These are phyloP conservation scores for Drosophila guanche DNA, from an alignment of 1,140 invertebrate genomes.

Conservation along the genomic window DNA sequence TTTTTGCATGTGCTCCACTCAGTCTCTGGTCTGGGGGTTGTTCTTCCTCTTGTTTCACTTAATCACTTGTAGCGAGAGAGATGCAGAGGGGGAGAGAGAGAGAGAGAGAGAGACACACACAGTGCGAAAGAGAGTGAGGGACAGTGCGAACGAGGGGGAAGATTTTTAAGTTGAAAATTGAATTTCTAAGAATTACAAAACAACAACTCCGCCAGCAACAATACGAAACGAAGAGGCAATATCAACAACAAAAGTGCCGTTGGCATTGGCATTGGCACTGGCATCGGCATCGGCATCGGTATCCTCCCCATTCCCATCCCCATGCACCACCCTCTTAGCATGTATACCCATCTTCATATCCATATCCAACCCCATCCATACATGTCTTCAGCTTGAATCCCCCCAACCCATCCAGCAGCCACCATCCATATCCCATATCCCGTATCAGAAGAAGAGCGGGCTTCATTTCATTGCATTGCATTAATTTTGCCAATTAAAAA, in stretches of 20 bases:
- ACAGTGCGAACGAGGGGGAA: conserved; percentile 5
- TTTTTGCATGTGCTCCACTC: conserved; percentile 63
- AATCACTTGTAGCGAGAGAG: conserved; percentile 69
- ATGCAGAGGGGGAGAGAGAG: conserved; percentile 20
- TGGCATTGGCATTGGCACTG: conserved; percentile 36
- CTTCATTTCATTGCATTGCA: conserved; percentile 81
- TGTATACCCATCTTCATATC: not conserved
- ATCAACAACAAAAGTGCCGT: conserved; percentile 48
- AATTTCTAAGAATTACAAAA: conserved; percentile 78
- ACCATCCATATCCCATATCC: conserved; percentile 8
- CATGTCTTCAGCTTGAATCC: too few relatives aligned
- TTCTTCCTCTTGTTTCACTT: conserved; percentile 58
- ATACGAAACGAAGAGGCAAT: not conserved
- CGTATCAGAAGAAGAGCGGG: conserved; percentile 38
- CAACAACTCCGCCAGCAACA: conserved; percentile 38
- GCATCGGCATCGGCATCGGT: too few relatives aligned
- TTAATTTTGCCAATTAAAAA: conserved; percentile 82
- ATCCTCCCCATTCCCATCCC: conserved; percentile 10
- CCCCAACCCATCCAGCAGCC: conserved; percentile 11
- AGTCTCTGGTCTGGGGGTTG: conserved; percentile 21
- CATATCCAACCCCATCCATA: not conserved
- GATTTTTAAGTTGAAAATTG: conserved; percentile 78
- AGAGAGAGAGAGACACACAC: too few relatives aligned
- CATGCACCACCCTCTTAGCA: conserved; percentile 5
- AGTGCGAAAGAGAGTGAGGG: not conserved